Percentiles rank a stretch among this genome's conserved stretches.
phyloP scores from a whole-genome alignment of 2,113 vertebrate genomes.

The Arenaria interpres region DNA sequence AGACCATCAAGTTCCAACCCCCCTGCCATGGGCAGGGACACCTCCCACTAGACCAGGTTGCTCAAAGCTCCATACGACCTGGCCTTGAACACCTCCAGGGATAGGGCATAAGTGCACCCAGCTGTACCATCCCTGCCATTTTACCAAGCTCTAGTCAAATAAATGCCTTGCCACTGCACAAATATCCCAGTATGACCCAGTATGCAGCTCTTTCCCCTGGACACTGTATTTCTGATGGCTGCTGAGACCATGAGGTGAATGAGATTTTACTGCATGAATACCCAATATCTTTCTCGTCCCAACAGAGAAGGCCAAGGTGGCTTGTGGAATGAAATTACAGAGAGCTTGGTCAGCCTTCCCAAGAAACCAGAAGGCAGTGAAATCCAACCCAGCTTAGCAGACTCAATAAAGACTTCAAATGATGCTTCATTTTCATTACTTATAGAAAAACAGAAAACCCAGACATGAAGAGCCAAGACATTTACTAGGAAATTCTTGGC shows the following conservation, averaged over 20 bases:
- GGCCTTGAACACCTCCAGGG: background rate
- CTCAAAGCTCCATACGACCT: background rate
- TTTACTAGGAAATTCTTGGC: constrained; percentile 25
- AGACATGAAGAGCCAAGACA: background rate
- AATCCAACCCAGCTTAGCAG: background rate
- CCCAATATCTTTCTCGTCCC: background rate
- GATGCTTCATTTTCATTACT: constrained; percentile 8
- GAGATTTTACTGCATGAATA: background rate
- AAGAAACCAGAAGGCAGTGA: background rate
- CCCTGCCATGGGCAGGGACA: too few species aligned
- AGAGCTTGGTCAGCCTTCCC: background rate
- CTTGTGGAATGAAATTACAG: background rate
- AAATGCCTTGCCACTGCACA: background rate
- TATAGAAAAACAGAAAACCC: background rate
- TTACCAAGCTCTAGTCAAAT: accelerated
- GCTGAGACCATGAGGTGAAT: background rate
- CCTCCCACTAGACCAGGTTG: too few species aligned
- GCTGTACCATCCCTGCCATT: background rate
- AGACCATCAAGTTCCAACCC: too few species aligned
- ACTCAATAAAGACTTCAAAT: background rate
- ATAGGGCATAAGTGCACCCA: background rate
- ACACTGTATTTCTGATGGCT: background rate
- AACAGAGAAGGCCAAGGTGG: background rate
- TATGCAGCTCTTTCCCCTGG: background rate
- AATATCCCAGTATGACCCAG: background rate